Conservation (phyloP, 2,888 invertebrate species). For the Ophraella communa region DNA sequence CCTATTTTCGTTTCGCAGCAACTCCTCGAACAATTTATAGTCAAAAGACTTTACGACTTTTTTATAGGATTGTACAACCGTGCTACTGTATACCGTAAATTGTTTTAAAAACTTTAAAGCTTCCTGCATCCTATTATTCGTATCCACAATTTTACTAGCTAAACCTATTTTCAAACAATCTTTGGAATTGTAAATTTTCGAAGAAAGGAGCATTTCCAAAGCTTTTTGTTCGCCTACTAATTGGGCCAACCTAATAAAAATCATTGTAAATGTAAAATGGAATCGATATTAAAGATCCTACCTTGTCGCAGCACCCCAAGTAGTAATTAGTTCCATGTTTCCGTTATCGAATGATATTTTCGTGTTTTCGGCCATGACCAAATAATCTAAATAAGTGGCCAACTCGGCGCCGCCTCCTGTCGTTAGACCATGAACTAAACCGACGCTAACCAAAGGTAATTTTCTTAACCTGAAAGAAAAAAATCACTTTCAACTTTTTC, state of each 20-base stretch:
- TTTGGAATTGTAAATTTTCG: slow-evolving; percentile 46
- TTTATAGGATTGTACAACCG: slow-evolving; percentile 24
- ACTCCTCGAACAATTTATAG: no score
- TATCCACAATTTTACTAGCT: slow-evolving; percentile 44
- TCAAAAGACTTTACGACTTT: no score
- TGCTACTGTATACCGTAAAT: no score
- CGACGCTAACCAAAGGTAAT: slow-evolving; percentile 48
- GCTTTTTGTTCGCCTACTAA: slow-evolving; percentile 48
- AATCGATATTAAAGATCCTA: slow-evolving; percentile 15
- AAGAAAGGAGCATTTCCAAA: slow-evolving; percentile 48
- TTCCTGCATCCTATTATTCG: slow-evolving; percentile 33
- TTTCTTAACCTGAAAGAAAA: no score
- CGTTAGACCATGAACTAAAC: slow-evolving; percentile 48
- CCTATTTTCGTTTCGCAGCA: not conserved
- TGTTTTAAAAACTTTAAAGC: no score
- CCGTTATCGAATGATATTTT: slow-evolving; percentile 53
- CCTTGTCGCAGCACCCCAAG: slow-evolving; percentile 53
- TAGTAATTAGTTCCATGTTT: slow-evolving; percentile 52
- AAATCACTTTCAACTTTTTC: slow-evolving; percentile 21
- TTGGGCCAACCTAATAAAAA: slow-evolving; percentile 48
- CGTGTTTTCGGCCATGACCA: no score
- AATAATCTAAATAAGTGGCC: no score
- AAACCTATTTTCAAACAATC: slow-evolving; percentile 49
- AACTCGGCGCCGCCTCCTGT: no score
- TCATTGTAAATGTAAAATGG: no score